Conservation (phyloP, 2,888 invertebrate species). For the Dasypolia templi region DNA sequence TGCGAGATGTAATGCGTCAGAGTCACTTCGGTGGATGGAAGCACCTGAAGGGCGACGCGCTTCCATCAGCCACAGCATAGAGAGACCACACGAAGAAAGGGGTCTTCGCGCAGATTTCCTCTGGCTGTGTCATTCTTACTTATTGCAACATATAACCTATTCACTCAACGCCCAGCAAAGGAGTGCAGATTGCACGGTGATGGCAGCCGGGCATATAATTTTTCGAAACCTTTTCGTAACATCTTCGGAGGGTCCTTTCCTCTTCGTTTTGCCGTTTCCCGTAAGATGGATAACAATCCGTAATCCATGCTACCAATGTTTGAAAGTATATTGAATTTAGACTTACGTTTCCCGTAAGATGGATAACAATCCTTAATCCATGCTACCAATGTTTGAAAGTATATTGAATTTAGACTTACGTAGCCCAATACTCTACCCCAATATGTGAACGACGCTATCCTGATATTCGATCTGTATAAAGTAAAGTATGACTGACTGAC, state of each 20-base stretch:
- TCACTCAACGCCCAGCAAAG: not conserved
- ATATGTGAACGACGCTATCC: constrained; percentile 3
- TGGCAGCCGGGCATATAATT: not conserved
- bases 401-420: not conserved
- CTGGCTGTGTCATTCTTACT: not conserved
- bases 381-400: not conserved
- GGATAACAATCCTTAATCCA: too few relatives aligned
- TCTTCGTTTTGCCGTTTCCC: not conserved
- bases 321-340: not conserved
- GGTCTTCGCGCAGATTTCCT: not conserved
- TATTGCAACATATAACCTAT: not conserved
- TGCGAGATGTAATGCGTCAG: constrained; percentile 1
- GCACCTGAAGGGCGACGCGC: too few relatives aligned
- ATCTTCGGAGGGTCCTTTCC: not conserved
- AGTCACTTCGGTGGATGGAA: not conserved
- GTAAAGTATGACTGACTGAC: constrained; percentile 64
- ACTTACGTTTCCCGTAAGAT: not conserved
- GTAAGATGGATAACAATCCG: not conserved
- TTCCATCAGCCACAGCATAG: not conserved
- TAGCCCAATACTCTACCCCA: not conserved
- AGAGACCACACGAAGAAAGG: not conserved
- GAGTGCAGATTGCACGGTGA: not conserved
- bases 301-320: not conserved
- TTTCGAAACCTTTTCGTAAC: not conserved
- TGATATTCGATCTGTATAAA: constrained; percentile 58